Evolutionary conservation across 2,797 vertebrate genomes (phyloP).

Genomic region (Adelosebastes latens): DNA sequence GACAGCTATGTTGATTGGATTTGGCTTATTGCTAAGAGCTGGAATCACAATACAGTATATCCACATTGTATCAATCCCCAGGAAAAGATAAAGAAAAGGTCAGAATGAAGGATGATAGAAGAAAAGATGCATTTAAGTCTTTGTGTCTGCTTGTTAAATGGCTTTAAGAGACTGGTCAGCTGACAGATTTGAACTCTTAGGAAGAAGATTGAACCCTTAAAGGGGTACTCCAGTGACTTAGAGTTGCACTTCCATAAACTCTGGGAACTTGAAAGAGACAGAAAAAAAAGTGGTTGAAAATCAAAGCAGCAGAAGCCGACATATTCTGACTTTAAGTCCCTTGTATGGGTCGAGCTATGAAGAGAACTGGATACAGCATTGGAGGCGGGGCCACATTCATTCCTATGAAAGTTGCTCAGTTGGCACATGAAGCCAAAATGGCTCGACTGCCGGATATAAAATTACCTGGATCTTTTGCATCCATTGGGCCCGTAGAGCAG

Average conservation of each 20-base stretch:
- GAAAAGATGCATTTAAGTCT: neutral
- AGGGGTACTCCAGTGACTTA: neutral
- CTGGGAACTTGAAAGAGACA: neutral
- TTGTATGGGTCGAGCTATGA: too few species aligned
- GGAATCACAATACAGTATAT: neutral
- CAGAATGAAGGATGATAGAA: neutral
- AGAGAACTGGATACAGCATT: neutral
- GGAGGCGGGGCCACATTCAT: too few species aligned
- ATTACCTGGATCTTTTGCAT: too few species aligned
- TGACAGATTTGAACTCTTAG: neutral
- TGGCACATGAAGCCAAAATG: too few species aligned
- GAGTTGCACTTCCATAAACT: neutral
- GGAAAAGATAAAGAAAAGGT: neutral
- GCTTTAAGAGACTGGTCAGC: neutral
- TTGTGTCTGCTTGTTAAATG: neutral
- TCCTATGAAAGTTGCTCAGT: too few species aligned
- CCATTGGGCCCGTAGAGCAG: too few species aligned
- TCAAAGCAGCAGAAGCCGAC: neutral
- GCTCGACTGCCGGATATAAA: too few species aligned
- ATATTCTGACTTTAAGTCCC: too few species aligned
- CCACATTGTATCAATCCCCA: neutral
- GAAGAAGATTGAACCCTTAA: neutral
- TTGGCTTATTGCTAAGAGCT: neutral
- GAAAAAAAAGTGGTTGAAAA: neutral
- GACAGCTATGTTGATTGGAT: neutral